Evolutionary conservation across 2,797 vertebrate species (phyloP).

Genomic region (Amblyraja radiata): DNA sequence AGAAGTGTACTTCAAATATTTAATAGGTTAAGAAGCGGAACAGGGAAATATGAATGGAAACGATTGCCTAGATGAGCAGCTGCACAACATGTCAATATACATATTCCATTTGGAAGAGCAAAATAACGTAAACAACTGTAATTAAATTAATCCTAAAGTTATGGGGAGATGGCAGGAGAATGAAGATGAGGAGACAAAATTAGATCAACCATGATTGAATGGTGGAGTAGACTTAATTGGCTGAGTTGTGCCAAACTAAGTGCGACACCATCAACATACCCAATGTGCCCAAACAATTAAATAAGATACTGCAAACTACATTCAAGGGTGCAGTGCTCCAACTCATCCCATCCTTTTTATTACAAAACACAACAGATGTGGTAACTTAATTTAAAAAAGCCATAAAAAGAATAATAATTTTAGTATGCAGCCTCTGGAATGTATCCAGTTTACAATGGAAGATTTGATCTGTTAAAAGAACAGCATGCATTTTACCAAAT

Average conservation of each 20-base stretch:
- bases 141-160: not conserved
- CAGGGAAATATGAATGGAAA: not conserved
- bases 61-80: not conserved
- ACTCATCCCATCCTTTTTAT: not conserved
- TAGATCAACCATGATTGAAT: too few relatives aligned
- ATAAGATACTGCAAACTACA: not conserved
- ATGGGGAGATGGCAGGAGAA: too few relatives aligned
- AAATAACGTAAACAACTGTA: not conserved
- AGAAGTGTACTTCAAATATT: not conserved
- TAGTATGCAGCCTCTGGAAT: not conserved
- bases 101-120: not conserved
- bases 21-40: not conserved
- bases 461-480: not conserved
- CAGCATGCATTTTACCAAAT: not conserved
- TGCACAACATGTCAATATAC: not conserved
- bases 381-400: not conserved
- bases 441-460: not conserved
- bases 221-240: too few relatives aligned
- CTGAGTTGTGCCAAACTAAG: not conserved
- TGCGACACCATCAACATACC: not conserved
- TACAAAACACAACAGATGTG: not conserved
- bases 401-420: not conserved
- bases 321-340: not conserved
- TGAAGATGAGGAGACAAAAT: too few relatives aligned
- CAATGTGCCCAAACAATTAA: not conserved